Percentiles rank a stretch among this genome's conserved stretches.
Evolutionary conservation across 2,888 invertebrate species (phyloP).

Genomic region (Trichogramma evanescens): DNA sequence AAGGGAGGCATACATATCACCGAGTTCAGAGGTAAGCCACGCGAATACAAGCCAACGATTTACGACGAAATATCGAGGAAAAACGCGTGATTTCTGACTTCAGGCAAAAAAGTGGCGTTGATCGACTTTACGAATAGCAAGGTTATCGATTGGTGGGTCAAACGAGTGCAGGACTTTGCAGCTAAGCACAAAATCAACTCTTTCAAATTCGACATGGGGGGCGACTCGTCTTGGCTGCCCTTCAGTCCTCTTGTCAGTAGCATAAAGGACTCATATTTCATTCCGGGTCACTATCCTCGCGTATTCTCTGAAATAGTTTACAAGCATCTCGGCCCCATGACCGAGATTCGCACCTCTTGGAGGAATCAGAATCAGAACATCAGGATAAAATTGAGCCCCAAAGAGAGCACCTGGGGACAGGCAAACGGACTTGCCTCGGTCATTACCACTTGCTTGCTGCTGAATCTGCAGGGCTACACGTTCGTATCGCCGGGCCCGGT

Average conservation of each 20-base stretch:
- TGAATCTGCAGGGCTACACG: conserved; percentile 52
- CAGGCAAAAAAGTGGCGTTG: conserved; percentile 49
- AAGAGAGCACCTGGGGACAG: conserved; percentile 62
- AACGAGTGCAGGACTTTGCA: conserved; percentile 51
- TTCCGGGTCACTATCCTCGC: conserved; percentile 53
- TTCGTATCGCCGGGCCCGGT: conserved; percentile 75
- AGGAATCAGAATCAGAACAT: conserved; percentile 64
- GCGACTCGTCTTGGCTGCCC: conserved; percentile 65
- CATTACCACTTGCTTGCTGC: conserved; percentile 63
- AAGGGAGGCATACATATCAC: not conserved
- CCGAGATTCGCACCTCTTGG: conserved; percentile 62
- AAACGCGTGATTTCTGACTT: not conserved
- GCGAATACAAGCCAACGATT: not conserved
- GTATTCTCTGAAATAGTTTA: conserved; percentile 54
- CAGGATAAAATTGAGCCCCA: conserved; percentile 72
- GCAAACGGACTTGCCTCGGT: conserved; percentile 66
- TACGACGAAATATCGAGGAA: not conserved
- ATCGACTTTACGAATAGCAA: conserved; percentile 68
- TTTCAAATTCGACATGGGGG: conserved; percentile 71
- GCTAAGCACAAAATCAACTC: conserved; percentile 61
- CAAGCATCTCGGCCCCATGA: conserved; percentile 54
- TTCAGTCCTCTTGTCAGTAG: conserved; percentile 53
- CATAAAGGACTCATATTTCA: conserved; percentile 47
- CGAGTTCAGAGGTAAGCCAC: not conserved
- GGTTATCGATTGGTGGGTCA: conserved; percentile 56